Conservation (phyloP, 2,888 invertebrate genomes). For the Seira ritae region DNA sequence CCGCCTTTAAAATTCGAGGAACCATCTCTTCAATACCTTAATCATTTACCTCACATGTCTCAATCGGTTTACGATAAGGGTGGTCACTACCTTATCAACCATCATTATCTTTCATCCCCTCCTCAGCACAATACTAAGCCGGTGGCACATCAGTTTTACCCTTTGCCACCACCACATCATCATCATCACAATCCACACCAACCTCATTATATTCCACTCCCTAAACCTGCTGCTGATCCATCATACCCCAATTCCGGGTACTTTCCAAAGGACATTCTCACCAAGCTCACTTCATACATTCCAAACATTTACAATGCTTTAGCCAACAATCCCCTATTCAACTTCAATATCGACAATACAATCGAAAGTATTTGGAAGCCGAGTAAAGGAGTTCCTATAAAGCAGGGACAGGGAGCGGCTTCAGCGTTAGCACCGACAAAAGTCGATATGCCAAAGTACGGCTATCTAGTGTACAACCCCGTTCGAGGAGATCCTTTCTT, state of each 20-base stretch:
- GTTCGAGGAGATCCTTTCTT: conserved; percentile 49
- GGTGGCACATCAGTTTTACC: not conserved
- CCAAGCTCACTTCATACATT: conserved; percentile 41
- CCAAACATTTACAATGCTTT: conserved; percentile 51
- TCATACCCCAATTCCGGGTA: conserved; percentile 41
- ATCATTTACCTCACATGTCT: too few relatives aligned
- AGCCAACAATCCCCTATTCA: conserved; percentile 41
- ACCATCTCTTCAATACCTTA: too few relatives aligned
- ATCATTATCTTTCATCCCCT: too few relatives aligned
- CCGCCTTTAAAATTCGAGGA: too few relatives aligned
- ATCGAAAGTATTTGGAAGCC: conserved; percentile 48
- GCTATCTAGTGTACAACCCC: conserved; percentile 61
- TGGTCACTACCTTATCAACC: too few relatives aligned
- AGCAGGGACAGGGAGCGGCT: too few relatives aligned
- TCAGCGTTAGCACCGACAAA: not conserved
- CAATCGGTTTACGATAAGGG: too few relatives aligned
- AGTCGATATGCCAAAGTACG: conserved; percentile 50
- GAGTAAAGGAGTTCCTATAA: conserved; percentile 15
- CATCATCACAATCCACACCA: not conserved
- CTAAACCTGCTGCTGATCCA: conserved; percentile 32
- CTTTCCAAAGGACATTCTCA: conserved; percentile 47
- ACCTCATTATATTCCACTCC: not conserved
- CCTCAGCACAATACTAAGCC: not conserved
- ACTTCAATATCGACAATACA: conserved; percentile 25
- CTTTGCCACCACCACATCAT: not conserved